Evolutionary conservation across 2,888 invertebrate species (phyloP).

Genomic region (Caenorhabditis angaria): DNA sequence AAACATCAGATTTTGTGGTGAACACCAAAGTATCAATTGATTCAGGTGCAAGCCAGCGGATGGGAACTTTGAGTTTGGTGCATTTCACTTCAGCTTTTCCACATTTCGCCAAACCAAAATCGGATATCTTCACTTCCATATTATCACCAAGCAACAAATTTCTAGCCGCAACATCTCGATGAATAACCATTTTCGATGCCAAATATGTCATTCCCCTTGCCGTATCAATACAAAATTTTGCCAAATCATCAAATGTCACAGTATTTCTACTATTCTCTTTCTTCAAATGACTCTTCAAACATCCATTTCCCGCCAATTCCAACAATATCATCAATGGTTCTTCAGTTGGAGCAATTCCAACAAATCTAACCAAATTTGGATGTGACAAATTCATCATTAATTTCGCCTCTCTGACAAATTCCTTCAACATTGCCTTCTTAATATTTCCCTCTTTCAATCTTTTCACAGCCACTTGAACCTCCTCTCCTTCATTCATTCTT

Average conservation of each 20-base stretch:
- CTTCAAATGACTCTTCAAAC: slow-evolving; percentile 33
- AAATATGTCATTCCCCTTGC: slow-evolving; percentile 36
- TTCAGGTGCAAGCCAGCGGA: slow-evolving; percentile 60
- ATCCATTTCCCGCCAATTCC: slow-evolving; percentile 49
- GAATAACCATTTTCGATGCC: slow-evolving; percentile 36
- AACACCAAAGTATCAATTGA: slow-evolving; percentile 44
- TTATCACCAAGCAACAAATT: slow-evolving; percentile 36
- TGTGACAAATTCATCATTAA: slow-evolving; percentile 38
- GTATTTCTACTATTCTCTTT: slow-evolving; percentile 19
- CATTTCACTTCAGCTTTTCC: slow-evolving; percentile 44
- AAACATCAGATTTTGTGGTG: slow-evolving; percentile 58
- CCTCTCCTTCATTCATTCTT: background rate
- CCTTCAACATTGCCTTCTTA: slow-evolving; percentile 24
- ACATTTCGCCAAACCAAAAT: slow-evolving; percentile 44
- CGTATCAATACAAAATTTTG: slow-evolving; percentile 24
- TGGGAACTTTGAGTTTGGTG: slow-evolving; percentile 52
- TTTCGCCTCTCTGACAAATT: slow-evolving; percentile 46
- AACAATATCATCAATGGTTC: slow-evolving; percentile 50
- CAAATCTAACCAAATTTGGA: slow-evolving; percentile 37
- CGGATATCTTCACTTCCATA: slow-evolving; percentile 41
- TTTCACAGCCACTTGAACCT: slow-evolving; percentile 44
- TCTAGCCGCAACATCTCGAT: slow-evolving; percentile 48
- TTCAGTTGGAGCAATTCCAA: slow-evolving; percentile 47
- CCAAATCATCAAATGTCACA: slow-evolving; percentile 16
- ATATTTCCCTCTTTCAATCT: slow-evolving; percentile 45